These are phyloP conservation scores for Onychomys arenicola DNA, from an alignment of 2,797 vertebrate species.

Conservation along the genomic window DNA sequence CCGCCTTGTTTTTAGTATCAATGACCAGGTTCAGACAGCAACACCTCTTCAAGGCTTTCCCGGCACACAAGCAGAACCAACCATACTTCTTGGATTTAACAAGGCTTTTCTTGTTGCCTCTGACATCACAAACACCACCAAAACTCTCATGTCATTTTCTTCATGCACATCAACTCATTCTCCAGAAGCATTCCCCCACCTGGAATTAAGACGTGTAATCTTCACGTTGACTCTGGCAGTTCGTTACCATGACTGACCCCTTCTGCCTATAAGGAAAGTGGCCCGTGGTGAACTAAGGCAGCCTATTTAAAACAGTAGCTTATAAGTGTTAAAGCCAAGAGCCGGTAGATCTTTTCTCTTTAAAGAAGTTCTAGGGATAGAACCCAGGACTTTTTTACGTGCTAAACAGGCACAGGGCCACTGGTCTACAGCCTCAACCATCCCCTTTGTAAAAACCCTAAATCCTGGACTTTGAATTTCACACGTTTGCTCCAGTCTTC, in stretches of 20 bases:
- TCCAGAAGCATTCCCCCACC: neutral
- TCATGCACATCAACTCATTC: too few species aligned
- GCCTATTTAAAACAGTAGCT: neutral
- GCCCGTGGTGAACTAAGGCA: neutral
- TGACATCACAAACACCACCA: neutral
- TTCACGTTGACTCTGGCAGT: rapidly evolving
- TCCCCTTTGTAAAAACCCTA: neutral
- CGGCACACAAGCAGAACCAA: neutral
- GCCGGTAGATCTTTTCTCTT: neutral
- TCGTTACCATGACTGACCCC: neutral
- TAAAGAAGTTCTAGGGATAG: neutral
- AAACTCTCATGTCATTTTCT: neutral
- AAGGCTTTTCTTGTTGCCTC: neutral
- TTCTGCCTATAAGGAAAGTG: neutral
- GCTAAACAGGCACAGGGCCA: neutral
- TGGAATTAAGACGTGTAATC: neutral
- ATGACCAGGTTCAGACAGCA: neutral
- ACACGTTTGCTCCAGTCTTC: neutral
- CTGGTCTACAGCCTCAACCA: neutral
- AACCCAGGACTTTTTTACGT: neutral
- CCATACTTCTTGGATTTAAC: neutral
- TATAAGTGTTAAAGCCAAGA: neutral
- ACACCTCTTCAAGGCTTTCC: neutral
- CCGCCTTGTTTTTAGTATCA: neutral
- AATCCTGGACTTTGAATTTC: neutral